Conservation (phyloP, 1,140 invertebrate species). For the Andricus grossulariae region DNA sequence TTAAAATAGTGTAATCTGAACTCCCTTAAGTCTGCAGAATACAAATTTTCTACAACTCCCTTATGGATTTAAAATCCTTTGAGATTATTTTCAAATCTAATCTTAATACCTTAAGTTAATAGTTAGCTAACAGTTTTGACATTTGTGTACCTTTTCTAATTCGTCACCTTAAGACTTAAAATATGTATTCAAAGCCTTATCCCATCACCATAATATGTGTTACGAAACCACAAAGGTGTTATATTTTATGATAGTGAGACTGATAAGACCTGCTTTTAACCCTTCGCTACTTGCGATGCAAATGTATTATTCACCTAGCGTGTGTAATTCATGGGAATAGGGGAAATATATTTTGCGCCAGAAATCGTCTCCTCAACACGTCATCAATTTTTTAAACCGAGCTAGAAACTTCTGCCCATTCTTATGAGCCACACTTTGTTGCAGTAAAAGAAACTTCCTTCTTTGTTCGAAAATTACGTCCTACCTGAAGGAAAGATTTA, state of each 20-base stretch:
- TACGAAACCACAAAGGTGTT: no score
- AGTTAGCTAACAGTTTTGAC: no score
- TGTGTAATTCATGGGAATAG: neutral
- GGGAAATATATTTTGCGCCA: constrained; percentile 5
- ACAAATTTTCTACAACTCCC: no score
- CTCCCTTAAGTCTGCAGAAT: no score
- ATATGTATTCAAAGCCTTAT: no score
- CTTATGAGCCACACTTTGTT: neutral
- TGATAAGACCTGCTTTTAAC: neutral
- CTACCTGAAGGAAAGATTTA: neutral
- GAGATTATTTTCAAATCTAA: no score
- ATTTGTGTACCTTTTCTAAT: no score
- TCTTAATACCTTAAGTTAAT: no score
- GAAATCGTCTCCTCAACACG: constrained; percentile 14
- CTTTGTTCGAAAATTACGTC: constrained; percentile 8
- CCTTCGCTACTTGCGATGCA: constrained; percentile 5
- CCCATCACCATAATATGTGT: no score
- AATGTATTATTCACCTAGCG: constrained; percentile 18
- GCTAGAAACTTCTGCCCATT: neutral
- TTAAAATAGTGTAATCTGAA: no score
- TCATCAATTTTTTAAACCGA: constrained; percentile 24
- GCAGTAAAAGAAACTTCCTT: constrained; percentile 16
- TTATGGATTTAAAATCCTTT: no score
- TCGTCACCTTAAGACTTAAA: no score
- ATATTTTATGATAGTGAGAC: neutral